Evolutionary conservation across 2,113 vertebrate genomes (phyloP).

Genomic region (Acrocephalus arundinaceus): DNA sequence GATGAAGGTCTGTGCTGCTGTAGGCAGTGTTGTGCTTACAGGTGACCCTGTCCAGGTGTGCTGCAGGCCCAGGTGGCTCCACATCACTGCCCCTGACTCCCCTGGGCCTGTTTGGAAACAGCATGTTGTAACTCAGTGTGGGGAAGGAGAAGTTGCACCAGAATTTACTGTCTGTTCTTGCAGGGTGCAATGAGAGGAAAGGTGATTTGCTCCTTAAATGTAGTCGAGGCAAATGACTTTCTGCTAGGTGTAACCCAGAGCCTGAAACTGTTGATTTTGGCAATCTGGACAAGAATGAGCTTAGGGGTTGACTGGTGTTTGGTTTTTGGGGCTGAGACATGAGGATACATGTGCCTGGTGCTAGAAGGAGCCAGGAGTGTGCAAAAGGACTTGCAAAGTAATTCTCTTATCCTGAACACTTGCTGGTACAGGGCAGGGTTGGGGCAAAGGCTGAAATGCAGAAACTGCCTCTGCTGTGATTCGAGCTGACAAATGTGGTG

Average conservation of each 20-base stretch:
- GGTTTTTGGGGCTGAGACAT: not conserved
- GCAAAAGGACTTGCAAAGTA: not conserved
- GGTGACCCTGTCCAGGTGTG: not conserved
- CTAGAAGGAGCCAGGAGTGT: not conserved
- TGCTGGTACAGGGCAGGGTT: not conserved
- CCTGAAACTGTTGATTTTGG: not conserved
- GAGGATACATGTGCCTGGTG: not conserved
- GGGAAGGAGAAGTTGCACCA: not conserved
- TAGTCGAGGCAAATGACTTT: not conserved
- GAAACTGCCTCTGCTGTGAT: not conserved
- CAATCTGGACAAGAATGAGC: not conserved
- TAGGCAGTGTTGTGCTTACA: not conserved
- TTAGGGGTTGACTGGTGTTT: not conserved
- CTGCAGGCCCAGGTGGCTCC: not conserved
- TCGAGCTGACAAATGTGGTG: not conserved
- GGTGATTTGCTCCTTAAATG: not conserved
- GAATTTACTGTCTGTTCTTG: not conserved
- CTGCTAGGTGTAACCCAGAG: not conserved
- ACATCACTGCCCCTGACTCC: not conserved
- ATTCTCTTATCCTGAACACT: not conserved
- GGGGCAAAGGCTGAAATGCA: not conserved
- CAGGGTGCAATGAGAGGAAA: not conserved
- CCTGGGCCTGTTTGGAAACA: not conserved
- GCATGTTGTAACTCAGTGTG: not conserved
- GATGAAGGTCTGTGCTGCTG: not conserved